Conservation (phyloP, 1,140 invertebrate species). For the Varroa destructor region DNA sequence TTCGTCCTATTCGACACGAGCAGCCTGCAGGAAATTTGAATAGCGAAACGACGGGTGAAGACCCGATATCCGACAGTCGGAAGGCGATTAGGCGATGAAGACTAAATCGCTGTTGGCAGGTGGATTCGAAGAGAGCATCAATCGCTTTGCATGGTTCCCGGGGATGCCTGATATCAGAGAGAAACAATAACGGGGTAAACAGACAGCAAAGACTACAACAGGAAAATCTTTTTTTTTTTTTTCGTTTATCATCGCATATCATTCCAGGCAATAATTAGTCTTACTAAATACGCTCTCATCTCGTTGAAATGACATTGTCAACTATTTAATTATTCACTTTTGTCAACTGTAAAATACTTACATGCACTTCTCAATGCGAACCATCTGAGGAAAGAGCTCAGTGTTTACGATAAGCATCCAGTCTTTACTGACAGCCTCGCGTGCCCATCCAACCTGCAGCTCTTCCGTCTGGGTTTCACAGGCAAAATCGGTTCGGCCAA, state of each 20-base stretch:
- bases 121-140: slow-evolving; percentile 42
- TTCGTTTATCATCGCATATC: not conserved
- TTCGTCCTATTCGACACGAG: slow-evolving; percentile 41
- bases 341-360: slow-evolving; percentile 34
- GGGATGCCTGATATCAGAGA: slow-evolving; percentile 36
- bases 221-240: not conserved
- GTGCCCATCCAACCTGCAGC: slow-evolving; percentile 43
- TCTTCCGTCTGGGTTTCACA: slow-evolving; percentile 42
- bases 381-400: slow-evolving; percentile 40
- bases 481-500: slow-evolving; percentile 40
- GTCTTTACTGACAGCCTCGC: slow-evolving; percentile 40
- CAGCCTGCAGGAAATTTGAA: slow-evolving; percentile 43
- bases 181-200: slow-evolving; percentile 19
- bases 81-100: slow-evolving; percentile 41
- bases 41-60: slow-evolving; percentile 40
- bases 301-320: no score
- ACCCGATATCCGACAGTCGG: slow-evolving; percentile 39
- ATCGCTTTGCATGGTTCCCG: slow-evolving; percentile 41
- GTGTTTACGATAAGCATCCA: slow-evolving; percentile 44
- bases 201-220: not conserved
- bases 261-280: not conserved
- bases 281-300: not conserved
- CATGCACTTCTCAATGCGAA: slow-evolving; percentile 43
- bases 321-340: no score
- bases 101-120: slow-evolving; percentile 40